Evolutionary conservation across 2,888 invertebrate genomes (phyloP), one percentile per base, ranked within the genome.

Genomic region (Noctua comes): DNA sequence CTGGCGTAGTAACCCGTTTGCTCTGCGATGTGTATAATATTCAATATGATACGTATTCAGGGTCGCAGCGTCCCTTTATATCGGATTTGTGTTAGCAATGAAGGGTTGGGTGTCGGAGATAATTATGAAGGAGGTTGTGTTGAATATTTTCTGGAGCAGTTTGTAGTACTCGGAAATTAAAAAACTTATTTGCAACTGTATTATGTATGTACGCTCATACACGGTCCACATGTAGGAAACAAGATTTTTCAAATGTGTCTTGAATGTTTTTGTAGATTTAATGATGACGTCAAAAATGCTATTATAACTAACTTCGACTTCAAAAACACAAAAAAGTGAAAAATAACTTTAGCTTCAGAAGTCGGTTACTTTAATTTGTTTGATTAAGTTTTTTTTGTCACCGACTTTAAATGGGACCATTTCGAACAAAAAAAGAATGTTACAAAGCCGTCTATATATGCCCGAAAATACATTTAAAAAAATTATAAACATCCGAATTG

Each of bases 11-110:
- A 64, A 78, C 75, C 64, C 70, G 40, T 51, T 65, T 65, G 66
- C 31, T 76, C 46, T 46, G 21, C 46, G 59, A 71, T 46, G 73
- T 81, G 70, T 81, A 48, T 77, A 68, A 76, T 81, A 59, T 78
- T 73, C 70, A 59, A 84, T 86, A 82, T 76, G 40, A 75, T 77
- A 77, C 68, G 24, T 76, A 51, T 82, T 78, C 77, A 78, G 64
- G 82, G 86, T 82, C 73, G 68, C 31, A 59, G 40, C 54, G 57
- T 72, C 77, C 70, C 57, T 77, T 75, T 59, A 59, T 64, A 69
- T 74, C 57, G 48, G 64, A 40, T 74, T 76, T 70, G 79, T 73
- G 68, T 76, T 51, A 66, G n/a, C 46, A 59, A 77, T 83, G 75
- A 64, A 64, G 40, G 68, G 69, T 68, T 71, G n/a, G 18, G 46